Evolutionary conservation across 2,797 vertebrate species (phyloP).

Genomic region (Smutsia temminckii): DNA sequence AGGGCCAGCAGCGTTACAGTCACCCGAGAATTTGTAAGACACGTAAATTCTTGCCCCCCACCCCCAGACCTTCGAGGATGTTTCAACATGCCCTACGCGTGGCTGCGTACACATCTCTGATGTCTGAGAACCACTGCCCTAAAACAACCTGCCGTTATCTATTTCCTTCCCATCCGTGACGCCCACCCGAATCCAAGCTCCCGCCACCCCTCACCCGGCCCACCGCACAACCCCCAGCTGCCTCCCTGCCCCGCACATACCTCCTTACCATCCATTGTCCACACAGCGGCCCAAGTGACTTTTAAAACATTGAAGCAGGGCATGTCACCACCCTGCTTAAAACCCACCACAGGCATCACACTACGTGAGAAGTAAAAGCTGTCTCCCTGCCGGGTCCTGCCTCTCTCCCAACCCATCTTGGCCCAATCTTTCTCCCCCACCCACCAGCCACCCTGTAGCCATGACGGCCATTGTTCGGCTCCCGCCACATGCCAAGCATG

Average conservation of each 20-base stretch:
- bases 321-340: not conserved
- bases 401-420: not conserved
- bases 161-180: not conserved
- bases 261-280: not conserved
- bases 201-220: not conserved
- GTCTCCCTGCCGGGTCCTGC: not conserved
- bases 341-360: not conserved
- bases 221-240: not conserved
- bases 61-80: not conserved
- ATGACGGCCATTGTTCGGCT: not conserved
- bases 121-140: not conserved
- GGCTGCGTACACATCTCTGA: not conserved
- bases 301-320: not conserved
- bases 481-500: not conserved
- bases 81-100: not conserved
- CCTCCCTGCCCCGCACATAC: not conserved
- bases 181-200: not conserved
- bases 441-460: too few species aligned
- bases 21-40: not conserved
- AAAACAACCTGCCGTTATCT: not conserved
- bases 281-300: not conserved
- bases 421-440: not conserved
- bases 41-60: not conserved
- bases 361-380: not conserved
- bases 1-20: not conserved